Base-by-base conservation (phyloP, 2,113 vertebrate species). In the Xerus inauris region DNA sequence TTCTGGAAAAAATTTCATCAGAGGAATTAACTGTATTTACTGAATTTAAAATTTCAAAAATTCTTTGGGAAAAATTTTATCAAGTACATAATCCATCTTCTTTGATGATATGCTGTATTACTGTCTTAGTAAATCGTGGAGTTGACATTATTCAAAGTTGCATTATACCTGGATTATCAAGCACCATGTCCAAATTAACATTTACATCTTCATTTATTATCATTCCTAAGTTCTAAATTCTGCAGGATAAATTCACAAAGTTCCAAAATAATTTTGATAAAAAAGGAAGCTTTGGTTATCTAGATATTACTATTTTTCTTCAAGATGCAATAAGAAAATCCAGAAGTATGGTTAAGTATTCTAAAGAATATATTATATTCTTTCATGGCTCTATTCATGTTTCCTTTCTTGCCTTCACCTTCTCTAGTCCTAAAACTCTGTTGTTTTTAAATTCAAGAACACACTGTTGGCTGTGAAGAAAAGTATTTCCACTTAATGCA, bases 271-370 rank as follows among this genome's bases (percentile, higher is more conserved):
- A 64, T 6, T 71, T 76, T 40, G 3, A 49, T 77, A n/a, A 40
- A 40, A 86, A 96, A 69, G 3, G 11, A 54, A 3, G 19, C 19
- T n/a, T 73, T 51, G 32, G 14, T 54, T 71, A 76, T 57, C 47
- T 38, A 83, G 42, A 38, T 76, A 64, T 57, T n/a, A 35, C 32
- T 92, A 47, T 49, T 38, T 20, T 67, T 81, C 16, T 71, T 89
- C 76, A 59, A 92, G 82, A 76, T 83, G 7, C 82, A 79, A 89
- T 87, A 79, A 82, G 67, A 81, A 92, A 86, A 92, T 19, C 20
- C 9, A 71, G 6, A 89, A n/a, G 22, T 86, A 6, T 76, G 32
- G 72, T 87, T 57, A 83, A 83, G n/a, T 84, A 80, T 71, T 81
- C 19, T 65, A 76, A 80, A 67, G 24, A 40, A 10, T 91, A 26